Conservation (phyloP, 2,113 vertebrate species). For the Chinchilla lanigera region DNA sequence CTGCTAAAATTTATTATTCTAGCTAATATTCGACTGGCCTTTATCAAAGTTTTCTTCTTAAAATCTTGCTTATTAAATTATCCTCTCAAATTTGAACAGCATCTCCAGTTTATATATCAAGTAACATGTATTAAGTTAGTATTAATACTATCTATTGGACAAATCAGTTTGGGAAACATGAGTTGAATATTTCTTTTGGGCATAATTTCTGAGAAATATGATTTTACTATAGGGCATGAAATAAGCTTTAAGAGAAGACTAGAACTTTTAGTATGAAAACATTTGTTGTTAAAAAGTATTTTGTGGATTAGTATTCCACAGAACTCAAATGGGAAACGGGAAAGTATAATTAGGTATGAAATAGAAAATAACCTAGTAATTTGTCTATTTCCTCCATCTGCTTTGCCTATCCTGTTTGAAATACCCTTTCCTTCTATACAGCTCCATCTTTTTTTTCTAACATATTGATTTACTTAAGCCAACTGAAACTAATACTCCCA, state of each 20-base stretch:
- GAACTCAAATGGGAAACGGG: background rate
- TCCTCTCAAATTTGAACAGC: conserved; percentile 16
- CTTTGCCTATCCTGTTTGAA: background rate
- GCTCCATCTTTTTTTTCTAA: background rate
- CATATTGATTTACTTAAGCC: background rate
- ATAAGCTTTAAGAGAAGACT: conserved; percentile 13
- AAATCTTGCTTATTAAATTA: conserved; percentile 4
- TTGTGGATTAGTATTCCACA: background rate
- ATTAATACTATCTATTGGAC: background rate
- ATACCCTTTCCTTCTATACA: background rate
- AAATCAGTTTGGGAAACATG: background rate
- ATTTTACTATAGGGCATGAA: background rate
- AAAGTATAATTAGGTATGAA: background rate
- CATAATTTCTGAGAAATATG: conserved; percentile 12
- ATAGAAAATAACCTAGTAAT: background rate
- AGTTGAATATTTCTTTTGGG: conserved; percentile 7
- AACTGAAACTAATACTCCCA: background rate
- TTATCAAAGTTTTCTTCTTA: background rate
- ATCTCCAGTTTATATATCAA: background rate
- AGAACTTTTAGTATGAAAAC: background rate
- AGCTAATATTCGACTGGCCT: background rate
- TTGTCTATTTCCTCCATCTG: background rate
- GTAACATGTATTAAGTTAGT: background rate
- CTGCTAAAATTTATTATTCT: background rate
- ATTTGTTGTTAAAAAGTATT: background rate